Evolutionary conservation across 2,888 invertebrate genomes (phyloP).

Genomic region (Drosophila planitibia): DNA sequence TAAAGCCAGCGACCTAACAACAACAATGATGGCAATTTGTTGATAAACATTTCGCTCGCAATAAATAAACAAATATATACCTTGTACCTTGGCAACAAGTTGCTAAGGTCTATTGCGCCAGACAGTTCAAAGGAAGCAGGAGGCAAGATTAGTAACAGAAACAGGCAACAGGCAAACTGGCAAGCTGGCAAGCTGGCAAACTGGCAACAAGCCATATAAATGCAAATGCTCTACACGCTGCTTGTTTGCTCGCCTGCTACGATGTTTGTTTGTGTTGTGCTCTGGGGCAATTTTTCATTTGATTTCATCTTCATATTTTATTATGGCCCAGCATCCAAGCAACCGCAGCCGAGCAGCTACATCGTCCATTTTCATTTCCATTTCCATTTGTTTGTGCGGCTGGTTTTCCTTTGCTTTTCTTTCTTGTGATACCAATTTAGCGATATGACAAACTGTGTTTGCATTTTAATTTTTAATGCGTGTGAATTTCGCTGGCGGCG

Average conservation of each 20-base stretch:
- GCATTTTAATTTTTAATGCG: constrained; percentile 83
- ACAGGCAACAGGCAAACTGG: constrained; percentile 14
- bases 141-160: constrained; percentile 33
- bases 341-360: constrained; percentile 1
- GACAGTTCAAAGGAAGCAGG: constrained; percentile 54
- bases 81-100: constrained; percentile 64
- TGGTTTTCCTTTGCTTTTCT: constrained; percentile 27
- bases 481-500: constrained; percentile 82
- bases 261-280: constrained; percentile 53
- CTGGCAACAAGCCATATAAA: constrained; percentile 71
- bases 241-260: constrained; percentile 62
- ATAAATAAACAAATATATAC: constrained; percentile 80
- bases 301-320: constrained; percentile 82
- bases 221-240: constrained; percentile 77
- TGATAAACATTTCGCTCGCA: constrained; percentile 84
- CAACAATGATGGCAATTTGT: constrained; percentile 84
- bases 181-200: constrained; percentile 18
- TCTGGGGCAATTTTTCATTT: constrained; percentile 83
- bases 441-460: constrained; percentile 82
- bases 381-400: constrained; percentile 65
- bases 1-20: constrained; percentile 52
- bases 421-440: constrained; percentile 75
- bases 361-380: constrained; percentile 49
- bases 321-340: constrained; percentile 57
- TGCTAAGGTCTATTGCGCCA: constrained; percentile 54